Conservation (phyloP, 2,888 invertebrate species). For the Protodeltote pygarga region DNA sequence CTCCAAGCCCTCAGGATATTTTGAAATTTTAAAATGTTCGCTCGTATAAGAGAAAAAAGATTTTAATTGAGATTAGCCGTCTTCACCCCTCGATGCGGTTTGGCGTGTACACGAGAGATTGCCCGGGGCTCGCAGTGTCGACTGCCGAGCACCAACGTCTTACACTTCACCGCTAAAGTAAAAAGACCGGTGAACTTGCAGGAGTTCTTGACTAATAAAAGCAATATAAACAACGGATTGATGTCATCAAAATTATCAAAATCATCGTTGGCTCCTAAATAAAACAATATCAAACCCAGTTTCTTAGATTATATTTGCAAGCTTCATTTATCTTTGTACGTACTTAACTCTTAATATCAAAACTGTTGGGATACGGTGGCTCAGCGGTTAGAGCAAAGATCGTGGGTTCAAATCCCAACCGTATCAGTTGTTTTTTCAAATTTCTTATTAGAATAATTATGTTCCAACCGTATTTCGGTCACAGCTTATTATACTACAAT, state of each 20-base stretch:
- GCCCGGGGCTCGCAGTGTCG: constrained; percentile 44
- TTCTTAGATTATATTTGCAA: no score
- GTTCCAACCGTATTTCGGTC: no score
- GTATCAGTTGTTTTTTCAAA: no score
- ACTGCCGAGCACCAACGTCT: constrained; percentile 25
- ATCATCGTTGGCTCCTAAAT: neutral
- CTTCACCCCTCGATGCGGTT: constrained; percentile 53
- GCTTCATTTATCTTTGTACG: no score
- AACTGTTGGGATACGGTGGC: no score
- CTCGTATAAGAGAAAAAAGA: constrained; percentile 62
- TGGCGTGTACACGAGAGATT: constrained; percentile 47
- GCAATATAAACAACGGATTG: neutral
- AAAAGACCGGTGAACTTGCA: constrained; percentile 15
- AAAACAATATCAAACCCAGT: no score
- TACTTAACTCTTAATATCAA: no score
- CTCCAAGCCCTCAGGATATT: constrained; percentile 65
- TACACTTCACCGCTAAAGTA: constrained; percentile 40
- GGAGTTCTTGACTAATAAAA: constrained; percentile 4
- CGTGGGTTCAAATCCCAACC: no score
- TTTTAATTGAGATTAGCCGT: constrained; percentile 76
- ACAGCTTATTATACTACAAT: no score
- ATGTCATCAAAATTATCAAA: no score
- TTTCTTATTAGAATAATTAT: no score
- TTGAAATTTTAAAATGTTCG: constrained; percentile 66
- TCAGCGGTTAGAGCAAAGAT: no score